phyloP scores from a whole-genome alignment of 2,113 vertebrate species.

The Thryonomys swinderianus region DNA sequence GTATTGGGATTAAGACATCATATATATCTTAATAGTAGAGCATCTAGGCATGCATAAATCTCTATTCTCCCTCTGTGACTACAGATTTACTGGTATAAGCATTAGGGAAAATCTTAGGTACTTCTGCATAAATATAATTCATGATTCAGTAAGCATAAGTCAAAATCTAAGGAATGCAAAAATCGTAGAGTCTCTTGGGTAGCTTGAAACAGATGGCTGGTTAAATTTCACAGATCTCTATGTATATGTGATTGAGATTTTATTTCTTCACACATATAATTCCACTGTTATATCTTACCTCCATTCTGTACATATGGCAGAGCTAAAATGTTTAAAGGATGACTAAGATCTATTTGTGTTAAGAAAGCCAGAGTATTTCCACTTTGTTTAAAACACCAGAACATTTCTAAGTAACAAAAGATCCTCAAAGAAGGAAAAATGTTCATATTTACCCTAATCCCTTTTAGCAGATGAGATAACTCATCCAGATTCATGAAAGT shows the following conservation, averaged over 20 bases:
- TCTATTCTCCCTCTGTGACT: constrained; percentile 23
- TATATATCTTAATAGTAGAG: neutral
- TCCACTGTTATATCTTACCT: neutral
- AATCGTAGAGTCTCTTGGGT: constrained; percentile 35
- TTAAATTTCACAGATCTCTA: constrained; percentile 37
- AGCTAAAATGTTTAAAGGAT: constrained; percentile 2
- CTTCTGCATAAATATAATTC: constrained; percentile 42
- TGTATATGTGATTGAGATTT: constrained; percentile 4
- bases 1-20: neutral
- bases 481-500: neutral
- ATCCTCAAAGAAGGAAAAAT: neutral
- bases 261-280: constrained; percentile 23
- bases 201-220: constrained; percentile 49
- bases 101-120: neutral
- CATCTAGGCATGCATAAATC: neutral
- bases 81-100: constrained; percentile 22
- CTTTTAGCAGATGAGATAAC: neutral
- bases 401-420: neutral
- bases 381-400: constrained; percentile 37
- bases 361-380: constrained; percentile 19
- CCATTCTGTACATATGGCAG: neutral
- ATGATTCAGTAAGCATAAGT: constrained; percentile 60
- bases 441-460: neutral
- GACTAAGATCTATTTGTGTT: constrained; percentile 22
- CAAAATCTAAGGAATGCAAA: constrained; percentile 41